Evolutionary conservation across 2,888 invertebrate genomes (phyloP), one percentile per base, ranked within the genome.

Genomic region (Homarus gammarus): DNA sequence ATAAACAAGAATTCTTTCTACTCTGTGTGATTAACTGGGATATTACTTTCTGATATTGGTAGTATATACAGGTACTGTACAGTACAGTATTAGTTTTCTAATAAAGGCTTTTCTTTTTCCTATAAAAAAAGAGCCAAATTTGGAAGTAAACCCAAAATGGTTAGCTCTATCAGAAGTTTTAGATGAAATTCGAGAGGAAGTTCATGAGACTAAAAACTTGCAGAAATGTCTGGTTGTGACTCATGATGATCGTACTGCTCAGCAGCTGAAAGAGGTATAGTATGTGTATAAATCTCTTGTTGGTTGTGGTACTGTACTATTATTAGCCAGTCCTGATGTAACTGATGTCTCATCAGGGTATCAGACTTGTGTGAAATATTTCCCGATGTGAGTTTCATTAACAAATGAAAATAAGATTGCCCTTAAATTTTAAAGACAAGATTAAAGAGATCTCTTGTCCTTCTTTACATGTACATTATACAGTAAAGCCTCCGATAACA

Each of bases 141-240:
- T 97, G 18, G 98, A 99, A 94, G 95, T 96, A 64, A 97, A 96
- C 93, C 97, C 98, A 8, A 99, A 99, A 94, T 99, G 99, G 99
- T 95, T 96, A 93, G 96, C 96, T 15, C 94, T 99, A 3, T 95
- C 95, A 90, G 98, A 98, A 94, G 95, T 98, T 89, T 94, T 99
- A 73, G 94, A 95, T 92, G 99, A 99, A 95, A 97, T 99, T 93
- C 96, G 97, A 31, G 95, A 95, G 51, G 96, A 97, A 93, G 96
- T 96, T 27, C 68, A 27, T 8, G 88, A 87, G 49, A 70, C 75
- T 38, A 89, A 86, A 56, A 51, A 72, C 31, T 95, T 95, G 92
- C 93, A 93, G 87, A 92, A 93, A 8, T 89, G 91, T 33, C 84
- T 92, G 15, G 79, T 92, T 10, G 92, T 92, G 49, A 92, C 92